Evolutionary conservation across 37 sponge, comb jelly and placozoan species (phyloP), one percentile per base, ranked within the genome.

Genomic region (Beroe forskalii): DNA sequence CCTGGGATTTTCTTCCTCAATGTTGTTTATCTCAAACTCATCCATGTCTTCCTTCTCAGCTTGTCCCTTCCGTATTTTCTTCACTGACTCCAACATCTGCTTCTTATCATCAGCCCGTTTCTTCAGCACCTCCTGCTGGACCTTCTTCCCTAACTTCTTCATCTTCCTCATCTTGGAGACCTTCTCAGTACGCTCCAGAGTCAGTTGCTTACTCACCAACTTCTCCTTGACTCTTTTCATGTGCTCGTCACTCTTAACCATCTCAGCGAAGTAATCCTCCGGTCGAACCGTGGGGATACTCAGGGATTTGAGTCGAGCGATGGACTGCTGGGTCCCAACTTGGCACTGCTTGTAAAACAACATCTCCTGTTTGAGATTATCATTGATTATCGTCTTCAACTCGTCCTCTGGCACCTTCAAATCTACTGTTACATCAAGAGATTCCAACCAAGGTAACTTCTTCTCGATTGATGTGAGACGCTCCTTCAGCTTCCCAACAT

Each of bases 241-340:
- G 93, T 98, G 99, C 43, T 94, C 95, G 67, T 98, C 99, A 39
- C 92, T 92, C 62, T 98, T 98, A 41, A 98, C 91, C 99, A 98
- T 98, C 89, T 98, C 99, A 17, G 99, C 99, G 83, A 98, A 98
- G 67, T 95, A 98, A 76, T 96, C 96, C 86, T 80, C 86, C 1
- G 86, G 86, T 42, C 86, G 86, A 4, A 23, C 55, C n/a, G 86
- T 80, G n/a, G 86, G 30, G 43, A 80, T 44, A 38, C 55, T 37
- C 44, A 80, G 23, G 1, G 25, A 23, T 44, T 42, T 41, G 1
- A 80, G 86, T 43, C 86, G 12, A 1, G 55, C 55, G 12, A 80
- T 80, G 2, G 55, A 41, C 40, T 80, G 86, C 86, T 80, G 86
- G 17, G 86, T 37, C 3, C 86, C 86, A 24, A 80, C 28, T 23